Base-by-base conservation (phyloP, 1,140 invertebrate species). In the Phymorhynchus buccinoides region DNA sequence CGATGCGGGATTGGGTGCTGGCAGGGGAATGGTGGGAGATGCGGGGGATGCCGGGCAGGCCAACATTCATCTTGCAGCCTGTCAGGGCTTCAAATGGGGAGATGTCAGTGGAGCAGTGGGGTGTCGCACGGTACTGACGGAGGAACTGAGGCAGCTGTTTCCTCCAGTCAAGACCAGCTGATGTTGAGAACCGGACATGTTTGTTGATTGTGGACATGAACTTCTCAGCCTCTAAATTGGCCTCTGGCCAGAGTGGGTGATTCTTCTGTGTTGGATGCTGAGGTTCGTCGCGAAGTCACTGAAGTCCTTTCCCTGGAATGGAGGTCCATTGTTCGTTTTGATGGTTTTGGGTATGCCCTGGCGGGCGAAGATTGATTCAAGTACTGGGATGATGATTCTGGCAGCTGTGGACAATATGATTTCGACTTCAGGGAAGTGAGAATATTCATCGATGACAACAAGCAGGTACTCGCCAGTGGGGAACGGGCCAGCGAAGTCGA, bases 401-500 rank as follows among this genome's bases (percentile, higher is more conserved):
- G 56, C 12, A 62, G 12, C 22, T 22, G 22, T 12, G 6, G 56
- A 62, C 0, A 27, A 62, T 22, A 62, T 9, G 22, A 62, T 9
- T 62, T 62, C 56, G n/a, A 0, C 56, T 27, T 62, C 6, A 27
- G 56, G n/a, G n/a, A 18, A 62, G 12, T 27, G 22, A 22, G 18
- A 27, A 27, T 62, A 9, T 27, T 62, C 22, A 27, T 62, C 6
- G n/a, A 62, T 62, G n/a, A 62, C 56, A 14, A 62, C 56, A 12
- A 91, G 68, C 7, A 89, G 44, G 68, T 88, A 87, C 39, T 91
- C 78, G 14, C 86, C 85, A 32, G 79, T 80, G 12, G 89, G 89
- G 44, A 91, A 88, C 7, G 86, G 84, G 18, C 89, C 90, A 71
- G 68, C 66, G 80, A 91, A 88, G 77, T 89, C 89, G 32, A 89